Evolutionary conservation across 2,113 vertebrate genomes (phyloP).

Genomic region (Corydoras sp.): DNA sequence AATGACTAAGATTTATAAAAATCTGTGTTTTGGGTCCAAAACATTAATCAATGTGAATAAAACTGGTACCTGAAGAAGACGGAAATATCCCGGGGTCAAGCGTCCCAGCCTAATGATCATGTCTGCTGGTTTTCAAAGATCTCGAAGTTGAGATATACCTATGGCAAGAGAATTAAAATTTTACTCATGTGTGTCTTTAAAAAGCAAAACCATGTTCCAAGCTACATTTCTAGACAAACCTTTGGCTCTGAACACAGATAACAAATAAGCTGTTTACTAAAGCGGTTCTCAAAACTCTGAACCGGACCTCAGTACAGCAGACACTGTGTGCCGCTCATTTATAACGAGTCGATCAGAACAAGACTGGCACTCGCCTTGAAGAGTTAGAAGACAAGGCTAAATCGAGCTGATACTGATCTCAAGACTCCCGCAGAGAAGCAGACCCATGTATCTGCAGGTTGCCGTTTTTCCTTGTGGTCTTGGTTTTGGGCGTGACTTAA

Average conservation of each 20-base stretch:
- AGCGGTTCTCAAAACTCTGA: too few species aligned
- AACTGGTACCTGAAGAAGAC: constrained; percentile 78
- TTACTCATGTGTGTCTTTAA: neutral
- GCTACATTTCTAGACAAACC: too few species aligned
- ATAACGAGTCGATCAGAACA: neutral
- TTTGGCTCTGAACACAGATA: neutral
- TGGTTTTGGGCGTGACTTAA: constrained; percentile 18
- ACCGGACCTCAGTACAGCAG: too few species aligned
- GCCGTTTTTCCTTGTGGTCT: constrained; percentile 25
- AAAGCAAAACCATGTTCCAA: neutral
- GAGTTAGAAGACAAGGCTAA: constrained; percentile 19
- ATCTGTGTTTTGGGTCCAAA: neutral
- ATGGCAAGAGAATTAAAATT: neutral
- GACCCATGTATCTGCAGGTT: neutral
- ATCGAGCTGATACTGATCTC: neutral
- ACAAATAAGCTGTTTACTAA: too few species aligned
- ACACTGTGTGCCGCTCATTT: too few species aligned
- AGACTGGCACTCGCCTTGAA: constrained; percentile 28
- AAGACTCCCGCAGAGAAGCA: neutral
- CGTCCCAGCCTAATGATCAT: constrained; percentile 85
- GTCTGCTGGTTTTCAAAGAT: constrained; percentile 12
- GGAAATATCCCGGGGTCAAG: constrained; percentile 89
- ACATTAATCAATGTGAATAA: neutral
- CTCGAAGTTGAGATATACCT: neutral
- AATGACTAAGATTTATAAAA: neutral